Evolutionary conservation across 2,888 invertebrate species (phyloP).

Genomic region (Liposcelis brunnea): DNA sequence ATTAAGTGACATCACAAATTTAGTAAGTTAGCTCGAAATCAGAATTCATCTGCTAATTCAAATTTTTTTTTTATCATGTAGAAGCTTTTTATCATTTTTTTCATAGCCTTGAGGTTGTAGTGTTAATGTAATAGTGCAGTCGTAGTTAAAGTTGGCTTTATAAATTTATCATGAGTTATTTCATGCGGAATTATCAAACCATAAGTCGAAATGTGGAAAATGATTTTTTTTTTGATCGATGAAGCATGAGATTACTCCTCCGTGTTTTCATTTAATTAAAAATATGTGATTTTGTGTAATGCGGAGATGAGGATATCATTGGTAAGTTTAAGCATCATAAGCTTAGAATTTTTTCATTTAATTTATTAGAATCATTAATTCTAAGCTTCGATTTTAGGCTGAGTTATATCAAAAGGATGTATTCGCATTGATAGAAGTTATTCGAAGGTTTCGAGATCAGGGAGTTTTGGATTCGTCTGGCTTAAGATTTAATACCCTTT

Average conservation of each 20-base stretch:
- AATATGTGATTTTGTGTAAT: constrained; percentile 8
- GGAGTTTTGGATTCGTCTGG: constrained; percentile 34
- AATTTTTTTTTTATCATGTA: not conserved
- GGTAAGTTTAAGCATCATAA: too few relatives aligned
- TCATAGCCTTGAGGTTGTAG: too few relatives aligned
- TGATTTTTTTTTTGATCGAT: too few relatives aligned
- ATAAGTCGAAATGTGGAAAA: too few relatives aligned
- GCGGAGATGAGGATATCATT: too few relatives aligned
- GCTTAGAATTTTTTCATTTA: too few relatives aligned
- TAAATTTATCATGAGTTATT: too few relatives aligned
- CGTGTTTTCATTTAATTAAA: not conserved
- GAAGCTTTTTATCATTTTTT: too few relatives aligned
- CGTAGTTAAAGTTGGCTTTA: too few relatives aligned
- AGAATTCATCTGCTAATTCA: not conserved
- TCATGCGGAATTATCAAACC: too few relatives aligned
- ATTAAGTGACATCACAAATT: not conserved
- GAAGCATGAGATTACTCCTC: too few relatives aligned
- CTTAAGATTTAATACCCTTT: constrained; percentile 33
- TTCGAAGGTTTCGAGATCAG: constrained; percentile 32
- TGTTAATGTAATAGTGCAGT: too few relatives aligned
- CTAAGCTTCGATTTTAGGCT: constrained; percentile 24
- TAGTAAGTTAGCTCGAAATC: not conserved
- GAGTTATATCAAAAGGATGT: constrained; percentile 34
- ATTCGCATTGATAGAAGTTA: constrained; percentile 33
- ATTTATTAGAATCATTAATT: constrained; percentile 23